These are phyloP conservation scores for Listronotus bonariensis DNA, from an alignment of 1,140 invertebrate genomes.

Conservation along the genomic window DNA sequence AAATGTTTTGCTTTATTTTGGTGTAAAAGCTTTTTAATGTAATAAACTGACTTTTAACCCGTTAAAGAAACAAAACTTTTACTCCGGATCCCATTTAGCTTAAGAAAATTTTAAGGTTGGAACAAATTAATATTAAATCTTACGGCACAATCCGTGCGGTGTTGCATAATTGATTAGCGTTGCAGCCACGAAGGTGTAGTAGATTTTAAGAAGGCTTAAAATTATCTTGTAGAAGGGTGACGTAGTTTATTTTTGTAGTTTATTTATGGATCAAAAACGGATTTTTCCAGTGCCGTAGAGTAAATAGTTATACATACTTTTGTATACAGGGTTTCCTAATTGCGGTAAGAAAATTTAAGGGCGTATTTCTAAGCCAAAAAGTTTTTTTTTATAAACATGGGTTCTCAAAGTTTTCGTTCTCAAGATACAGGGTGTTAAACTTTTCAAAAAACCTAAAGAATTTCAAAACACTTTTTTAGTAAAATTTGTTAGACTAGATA, in stretches of 20 bases:
- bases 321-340: too few species aligned
- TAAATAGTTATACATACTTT: too few species aligned
- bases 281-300: constrained; percentile 4
- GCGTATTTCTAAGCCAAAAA: too few species aligned
- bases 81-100: constrained; percentile 29
- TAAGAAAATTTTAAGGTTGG: constrained; percentile 34
- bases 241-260: constrained; percentile 27
- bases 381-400: too few species aligned
- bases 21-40: constrained; percentile 3
- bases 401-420: too few species aligned
- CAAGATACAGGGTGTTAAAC: too few species aligned
- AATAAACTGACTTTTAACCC: constrained; percentile 10
- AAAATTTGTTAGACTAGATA: too few species aligned
- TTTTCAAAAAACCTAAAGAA: too few species aligned
- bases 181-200: constrained; percentile 34
- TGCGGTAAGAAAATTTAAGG: too few species aligned
- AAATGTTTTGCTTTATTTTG: not conserved
- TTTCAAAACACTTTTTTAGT: too few species aligned
- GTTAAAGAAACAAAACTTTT: constrained; percentile 31
- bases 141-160: constrained; percentile 24
- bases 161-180: constrained; percentile 34
- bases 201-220: constrained; percentile 27
- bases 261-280: constrained; percentile 17
- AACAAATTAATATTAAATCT: constrained; percentile 38
- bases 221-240: constrained; percentile 23